Conservation (phyloP, 2,888 invertebrate genomes). For the Cephus pygmeus region DNA sequence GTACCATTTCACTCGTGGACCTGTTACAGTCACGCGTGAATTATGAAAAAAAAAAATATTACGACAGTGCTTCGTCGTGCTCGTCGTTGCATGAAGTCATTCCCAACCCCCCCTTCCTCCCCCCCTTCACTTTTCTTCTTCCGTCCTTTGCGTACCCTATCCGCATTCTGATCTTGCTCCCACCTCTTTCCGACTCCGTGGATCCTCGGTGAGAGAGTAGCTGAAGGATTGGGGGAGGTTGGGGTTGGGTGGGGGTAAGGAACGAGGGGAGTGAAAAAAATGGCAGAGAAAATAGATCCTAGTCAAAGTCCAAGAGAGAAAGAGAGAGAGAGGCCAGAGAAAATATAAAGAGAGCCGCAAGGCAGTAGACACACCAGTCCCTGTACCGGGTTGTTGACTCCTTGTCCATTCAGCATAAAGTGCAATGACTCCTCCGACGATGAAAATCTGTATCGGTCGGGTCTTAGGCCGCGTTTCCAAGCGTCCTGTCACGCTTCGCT, state of each 20-base stretch:
- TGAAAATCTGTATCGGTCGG: constrained; percentile 52
- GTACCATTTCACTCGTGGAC: too few species aligned
- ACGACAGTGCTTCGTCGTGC: constrained; percentile 33
- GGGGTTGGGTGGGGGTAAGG: constrained; percentile 8
- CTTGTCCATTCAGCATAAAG: constrained; percentile 64
- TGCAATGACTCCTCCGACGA: constrained; percentile 60
- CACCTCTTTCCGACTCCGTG: constrained; percentile 19
- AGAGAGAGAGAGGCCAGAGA: constrained; percentile 2
- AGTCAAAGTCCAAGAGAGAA: neutral
- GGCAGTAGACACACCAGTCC: constrained; percentile 17
- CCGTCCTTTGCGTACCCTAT: constrained; percentile 2
- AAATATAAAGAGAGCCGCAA: constrained; percentile 18
- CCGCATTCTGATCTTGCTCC: constrained; percentile 12
- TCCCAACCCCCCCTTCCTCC: constrained; percentile 34
- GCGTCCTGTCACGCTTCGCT: neutral
- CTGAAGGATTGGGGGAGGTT: constrained; percentile 12
- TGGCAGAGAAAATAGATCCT: neutral
- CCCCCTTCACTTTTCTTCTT: constrained; percentile 6
- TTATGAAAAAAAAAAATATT: too few species aligned
- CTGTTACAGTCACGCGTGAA: too few species aligned
- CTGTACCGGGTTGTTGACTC: constrained; percentile 58
- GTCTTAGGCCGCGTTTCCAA: constrained; percentile 9
- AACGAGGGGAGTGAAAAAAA: constrained; percentile 21
- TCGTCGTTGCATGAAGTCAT: constrained; percentile 57
- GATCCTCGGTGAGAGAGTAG: constrained; percentile 21